phyloP scores from a whole-genome alignment of 1,140 invertebrate genomes.

The Philopotamus ludificatus region DNA sequence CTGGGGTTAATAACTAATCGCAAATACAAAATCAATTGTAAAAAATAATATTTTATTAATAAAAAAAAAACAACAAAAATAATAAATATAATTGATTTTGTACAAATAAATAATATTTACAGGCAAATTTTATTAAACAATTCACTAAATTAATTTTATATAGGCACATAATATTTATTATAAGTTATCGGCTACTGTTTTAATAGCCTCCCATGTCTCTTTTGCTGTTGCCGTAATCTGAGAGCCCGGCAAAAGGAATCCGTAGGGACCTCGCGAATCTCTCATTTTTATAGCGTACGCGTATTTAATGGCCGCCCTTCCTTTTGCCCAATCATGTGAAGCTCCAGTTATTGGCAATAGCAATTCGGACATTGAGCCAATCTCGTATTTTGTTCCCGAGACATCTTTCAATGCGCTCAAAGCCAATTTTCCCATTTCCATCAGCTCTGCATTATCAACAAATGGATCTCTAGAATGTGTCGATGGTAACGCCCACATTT shows the following conservation, averaged over 20 bases:
- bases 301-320: constrained; percentile 67
- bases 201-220: constrained; percentile 81
- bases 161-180: too few relatives aligned
- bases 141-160: too few relatives aligned
- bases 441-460: constrained; percentile 60
- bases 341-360: constrained; percentile 62
- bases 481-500: constrained; percentile 71
- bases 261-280: constrained; percentile 68
- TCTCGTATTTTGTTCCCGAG: constrained; percentile 64
- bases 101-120: too few relatives aligned
- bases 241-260: constrained; percentile 74
- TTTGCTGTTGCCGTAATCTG: constrained; percentile 73
- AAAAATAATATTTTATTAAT: too few relatives aligned
- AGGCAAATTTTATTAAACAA: too few relatives aligned
- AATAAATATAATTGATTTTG: too few relatives aligned
- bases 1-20: too few relatives aligned
- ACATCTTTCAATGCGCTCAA: constrained; percentile 57
- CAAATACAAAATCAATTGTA: too few relatives aligned
- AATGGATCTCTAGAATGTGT: constrained; percentile 58
- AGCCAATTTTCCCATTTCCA: constrained; percentile 61
- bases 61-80: too few relatives aligned
- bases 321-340: constrained; percentile 73
- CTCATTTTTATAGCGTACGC: constrained; percentile 78
- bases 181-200: constrained; percentile 63
- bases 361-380: constrained; percentile 55